phyloP scores from a whole-genome alignment of 2,113 vertebrate genomes.

The Equus quagga region DNA sequence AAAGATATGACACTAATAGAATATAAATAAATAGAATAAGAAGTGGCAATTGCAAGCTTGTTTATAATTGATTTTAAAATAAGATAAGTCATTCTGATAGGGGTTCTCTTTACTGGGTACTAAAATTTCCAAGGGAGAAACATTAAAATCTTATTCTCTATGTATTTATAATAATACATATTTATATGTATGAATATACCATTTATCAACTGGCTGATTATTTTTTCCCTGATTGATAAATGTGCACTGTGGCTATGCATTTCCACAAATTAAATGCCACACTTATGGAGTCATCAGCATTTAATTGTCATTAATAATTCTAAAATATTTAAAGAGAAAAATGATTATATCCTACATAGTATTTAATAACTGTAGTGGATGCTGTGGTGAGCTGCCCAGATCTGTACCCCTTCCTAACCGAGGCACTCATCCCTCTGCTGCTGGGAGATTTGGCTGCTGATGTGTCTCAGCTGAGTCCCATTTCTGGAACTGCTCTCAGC shows the following conservation, averaged over 20 bases:
- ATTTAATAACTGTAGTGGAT: not conserved
- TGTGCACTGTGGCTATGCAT: not conserved
- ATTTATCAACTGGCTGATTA: not conserved
- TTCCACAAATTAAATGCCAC: not conserved
- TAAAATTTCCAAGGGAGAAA: not conserved
- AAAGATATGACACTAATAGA: conserved; percentile 1
- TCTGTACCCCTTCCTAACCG: not conserved
- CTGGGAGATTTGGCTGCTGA: not conserved
- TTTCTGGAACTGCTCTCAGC: not conserved
- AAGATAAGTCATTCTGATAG: not conserved
- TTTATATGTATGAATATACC: not conserved
- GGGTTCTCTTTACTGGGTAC: not conserved
- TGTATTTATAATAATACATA: not conserved
- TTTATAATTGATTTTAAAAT: conserved; percentile 29
- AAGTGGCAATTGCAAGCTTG: not conserved
- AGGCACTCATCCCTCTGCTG: not conserved
- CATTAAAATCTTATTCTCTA: not conserved
- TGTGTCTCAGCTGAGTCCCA: not conserved
- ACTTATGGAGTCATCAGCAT: not conserved
- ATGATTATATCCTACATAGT: not conserved
- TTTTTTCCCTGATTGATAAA: not conserved
- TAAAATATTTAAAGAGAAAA: not conserved
- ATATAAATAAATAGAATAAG: not conserved
- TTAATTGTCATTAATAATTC: not conserved
- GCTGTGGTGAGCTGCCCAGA: not conserved